These are phyloP conservation scores for Ips typographus DNA, from an alignment of 1,140 invertebrate genomes.

Conservation along the genomic window DNA sequence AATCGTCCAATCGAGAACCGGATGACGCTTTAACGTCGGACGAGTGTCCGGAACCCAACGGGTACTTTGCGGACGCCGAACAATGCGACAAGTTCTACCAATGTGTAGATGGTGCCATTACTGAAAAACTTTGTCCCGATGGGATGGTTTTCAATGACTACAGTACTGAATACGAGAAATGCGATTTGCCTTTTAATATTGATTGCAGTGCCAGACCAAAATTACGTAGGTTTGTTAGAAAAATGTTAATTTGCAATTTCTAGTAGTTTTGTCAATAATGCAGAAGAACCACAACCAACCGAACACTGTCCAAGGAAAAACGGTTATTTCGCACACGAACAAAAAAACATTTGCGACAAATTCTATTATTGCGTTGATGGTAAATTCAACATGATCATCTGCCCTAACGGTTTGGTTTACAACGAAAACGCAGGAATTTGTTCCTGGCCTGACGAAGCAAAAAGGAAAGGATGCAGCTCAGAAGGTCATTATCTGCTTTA, in stretches of 20 bases:
- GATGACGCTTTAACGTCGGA: conserved; percentile 52
- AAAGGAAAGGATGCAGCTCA: conserved; percentile 80
- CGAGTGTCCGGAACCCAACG: conserved; percentile 79
- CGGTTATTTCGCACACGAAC: conserved; percentile 86
- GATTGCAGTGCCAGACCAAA: conserved; percentile 77
- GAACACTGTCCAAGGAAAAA: conserved; percentile 79
- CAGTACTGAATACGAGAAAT: conserved; percentile 78
- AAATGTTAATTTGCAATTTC: conserved; percentile 4
- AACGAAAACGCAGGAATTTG: conserved; percentile 86
- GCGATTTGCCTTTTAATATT: conserved; percentile 83
- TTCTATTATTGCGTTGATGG: conserved; percentile 92
- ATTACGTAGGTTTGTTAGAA: conserved; percentile 67
- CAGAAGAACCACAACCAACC: conserved; percentile 73
- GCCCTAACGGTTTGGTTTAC: conserved; percentile 84
- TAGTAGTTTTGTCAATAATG: conserved; percentile 17
- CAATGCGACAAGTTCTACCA: conserved; percentile 92
- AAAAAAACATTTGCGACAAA: conserved; percentile 76
- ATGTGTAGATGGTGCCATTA: conserved; percentile 71
- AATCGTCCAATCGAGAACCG: conserved; percentile 2
- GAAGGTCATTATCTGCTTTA: conserved; percentile 55
- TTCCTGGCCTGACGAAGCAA: conserved; percentile 88
- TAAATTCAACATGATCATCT: conserved; percentile 85
- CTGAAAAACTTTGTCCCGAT: conserved; percentile 81
- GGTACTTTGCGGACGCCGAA: conserved; percentile 81
- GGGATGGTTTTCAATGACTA: conserved; percentile 92